These are phyloP conservation scores for Geopemphigus sp. DNA, from an alignment of 1,140 invertebrate species.

Conservation along the genomic window DNA sequence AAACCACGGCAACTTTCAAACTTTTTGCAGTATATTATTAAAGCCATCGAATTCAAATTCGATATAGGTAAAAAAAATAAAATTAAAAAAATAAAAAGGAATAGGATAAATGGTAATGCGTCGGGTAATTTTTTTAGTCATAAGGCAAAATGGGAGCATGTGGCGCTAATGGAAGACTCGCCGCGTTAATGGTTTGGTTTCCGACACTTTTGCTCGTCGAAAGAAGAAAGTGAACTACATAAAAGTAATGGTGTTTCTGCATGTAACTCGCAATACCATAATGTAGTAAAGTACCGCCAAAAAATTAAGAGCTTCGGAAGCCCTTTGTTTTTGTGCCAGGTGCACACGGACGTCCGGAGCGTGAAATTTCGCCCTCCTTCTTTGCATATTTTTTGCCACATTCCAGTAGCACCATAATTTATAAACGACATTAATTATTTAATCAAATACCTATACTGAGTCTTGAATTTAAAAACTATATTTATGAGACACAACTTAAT, in stretches of 20 bases:
- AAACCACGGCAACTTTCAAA: not conserved
- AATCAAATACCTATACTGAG: too few species aligned
- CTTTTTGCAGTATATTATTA: conserved; percentile 28
- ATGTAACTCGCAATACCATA: conserved; percentile 13
- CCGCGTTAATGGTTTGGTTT: conserved; percentile 47
- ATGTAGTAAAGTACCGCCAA: conserved; percentile 34
- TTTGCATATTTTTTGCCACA: too few species aligned
- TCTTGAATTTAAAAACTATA: too few species aligned
- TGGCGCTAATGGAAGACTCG: conserved; percentile 46
- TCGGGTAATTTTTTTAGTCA: conserved; percentile 25
- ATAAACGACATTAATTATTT: too few species aligned
- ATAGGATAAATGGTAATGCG: conserved; percentile 36
- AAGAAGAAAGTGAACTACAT: conserved; percentile 39
- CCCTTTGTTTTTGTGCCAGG: conserved; percentile 46
- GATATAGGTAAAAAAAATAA: not conserved
- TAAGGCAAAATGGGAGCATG: conserved; percentile 31
- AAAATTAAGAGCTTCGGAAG: conserved; percentile 45
- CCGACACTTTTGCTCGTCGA: conserved; percentile 30
- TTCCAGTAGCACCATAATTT: too few species aligned
- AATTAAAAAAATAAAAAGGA: conserved; percentile 17
- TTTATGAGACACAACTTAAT: too few species aligned
- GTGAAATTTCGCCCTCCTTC: not conserved
- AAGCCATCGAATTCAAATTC: conserved; percentile 10
- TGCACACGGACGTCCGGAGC: conserved; percentile 30
- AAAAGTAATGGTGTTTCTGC: conserved; percentile 46